Percentiles rank a stretch among this genome's conserved stretches.
Conservation (phyloP, 1,140 invertebrate genomes). For the Apis cerana region DNA sequence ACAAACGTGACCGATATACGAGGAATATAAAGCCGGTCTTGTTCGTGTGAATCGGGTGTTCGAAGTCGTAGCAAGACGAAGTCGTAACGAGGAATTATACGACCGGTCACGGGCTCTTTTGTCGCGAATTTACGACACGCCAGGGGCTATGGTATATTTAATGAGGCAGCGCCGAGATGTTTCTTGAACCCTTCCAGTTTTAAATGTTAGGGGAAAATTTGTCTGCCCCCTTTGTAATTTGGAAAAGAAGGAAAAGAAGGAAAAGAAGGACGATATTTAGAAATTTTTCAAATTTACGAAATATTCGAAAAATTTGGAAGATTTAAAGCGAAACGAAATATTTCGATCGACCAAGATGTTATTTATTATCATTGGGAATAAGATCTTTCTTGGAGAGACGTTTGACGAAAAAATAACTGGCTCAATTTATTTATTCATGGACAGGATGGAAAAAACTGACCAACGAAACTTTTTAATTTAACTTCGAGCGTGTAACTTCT, state of each 20-base stretch:
- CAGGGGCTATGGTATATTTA: background rate
- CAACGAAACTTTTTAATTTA: conserved; percentile 8
- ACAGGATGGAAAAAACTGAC: background rate
- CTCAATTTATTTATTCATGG: background rate
- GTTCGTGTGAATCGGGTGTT: conserved; percentile 27
- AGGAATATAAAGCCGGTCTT: background rate
- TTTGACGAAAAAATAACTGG: background rate
- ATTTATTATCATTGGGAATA: too few relatives aligned
- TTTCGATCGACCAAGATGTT: too few relatives aligned
- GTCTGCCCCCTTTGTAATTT: too few relatives aligned
- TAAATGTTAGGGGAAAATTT: too few relatives aligned
- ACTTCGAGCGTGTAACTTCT: background rate
- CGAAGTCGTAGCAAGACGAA: conserved; percentile 24
- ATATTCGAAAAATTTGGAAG: too few relatives aligned
- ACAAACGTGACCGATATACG: conserved; percentile 13
- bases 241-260: too few relatives aligned
- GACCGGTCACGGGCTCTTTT: background rate
- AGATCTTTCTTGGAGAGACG: background rate
- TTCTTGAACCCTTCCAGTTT: too few relatives aligned
- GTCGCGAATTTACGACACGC: conserved; percentile 3
- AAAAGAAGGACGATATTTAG: too few relatives aligned
- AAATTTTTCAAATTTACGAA: too few relatives aligned
- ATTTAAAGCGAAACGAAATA: too few relatives aligned
- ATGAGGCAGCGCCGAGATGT: background rate
- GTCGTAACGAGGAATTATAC: conserved; percentile 23